Base-by-base conservation (phyloP, 1,140 invertebrate genomes). In the Drosophila ironensis region DNA sequence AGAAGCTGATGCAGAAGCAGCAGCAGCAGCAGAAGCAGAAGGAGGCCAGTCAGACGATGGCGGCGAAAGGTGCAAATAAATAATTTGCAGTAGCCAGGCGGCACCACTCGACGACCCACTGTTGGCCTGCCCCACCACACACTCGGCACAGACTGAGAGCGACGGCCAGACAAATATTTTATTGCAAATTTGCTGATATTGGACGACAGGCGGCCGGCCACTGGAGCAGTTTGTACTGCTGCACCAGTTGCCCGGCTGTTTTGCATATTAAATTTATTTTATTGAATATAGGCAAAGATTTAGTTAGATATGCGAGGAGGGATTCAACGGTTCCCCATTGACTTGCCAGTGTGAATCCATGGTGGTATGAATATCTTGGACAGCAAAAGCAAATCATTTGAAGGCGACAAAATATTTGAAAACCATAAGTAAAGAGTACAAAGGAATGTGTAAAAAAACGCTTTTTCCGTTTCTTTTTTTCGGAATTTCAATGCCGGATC, bases 191-290 rank as follows among this genome's bases (percentile, higher is more conserved):
- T 74, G 69, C 80, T 82, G 78, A 82, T 82, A 82, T 84, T 78
- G 78, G 57, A 78, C 80, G 78, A 82, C 78, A 82, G 80, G 57
- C 78, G 54, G 33, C 20, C 5, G 68, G 47, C 61, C 51, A 69
- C 63, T 69, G 64, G 66, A 66, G 51, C 51, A 69, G 38, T 57
- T 56, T 68, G 52, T 45, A 48, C 44, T 70, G 64, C 28, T 28
- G 69, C 35, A 33, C 50, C 69, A 35, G 11, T 67, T 68, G 64
- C 60, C 50, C 61, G 64, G 56, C 74, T 86, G 66, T 80, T 84
- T 84, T 84, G 78, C 78, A 84, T 84, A 84, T 84, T 86, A 86
- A 86, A 84, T 84, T 84, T 84, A 84, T 84, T 84, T 86, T 84
- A 84, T 84, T 84, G 80, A 84, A 84, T 86, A 78, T 67, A 66